Base-by-base conservation (phyloP, 2,797 vertebrate genomes). In the Perodicticus potto region DNA sequence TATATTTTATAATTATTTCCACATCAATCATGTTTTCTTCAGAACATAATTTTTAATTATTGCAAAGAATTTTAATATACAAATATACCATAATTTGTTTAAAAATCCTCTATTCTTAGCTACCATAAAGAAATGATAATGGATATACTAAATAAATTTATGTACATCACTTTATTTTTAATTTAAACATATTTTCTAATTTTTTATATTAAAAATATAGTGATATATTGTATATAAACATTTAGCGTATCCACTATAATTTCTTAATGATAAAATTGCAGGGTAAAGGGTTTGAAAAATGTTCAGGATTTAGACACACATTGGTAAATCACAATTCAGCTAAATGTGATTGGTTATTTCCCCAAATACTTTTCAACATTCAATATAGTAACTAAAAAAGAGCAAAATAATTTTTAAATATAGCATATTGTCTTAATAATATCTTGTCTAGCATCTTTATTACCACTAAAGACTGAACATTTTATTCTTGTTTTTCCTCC, bases 201-300 rank as follows among this genome's bases (percentile, higher is more conserved):
- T 32, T 86, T 94, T 81, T 65, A 65, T 53, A 63, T 72, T 80
- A 63, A 80, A 89, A 80, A 77, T 70, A 7, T 59, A 63, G n/a
- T 86, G 29, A 57, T 43, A 55, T n/a, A 3, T 72, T 86, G 2
- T 53, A 80, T 9, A 65, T 63, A 76, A 72, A 49, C 7, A 49
- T 29, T 86, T 74, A 81, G 40, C 25, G 55, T 63, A 80, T 20
- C 5, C 2, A 22, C 49, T 57, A 23, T 49, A 7, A 76, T 74
- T 91, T 91, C 7, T 37, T 85, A 81, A 61, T 78, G 74, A 77
- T 70, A 82, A 74, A 74, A 73, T 57, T 83, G 2, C 14, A 63
- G 17, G 23, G 40, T 82, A 63, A 78, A 86, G 0, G 0, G 3
- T 88, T 74, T 72, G 34, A 5, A 81, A 67, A 53, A 14, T 83